Percentiles rank a stretch among this genome's conserved stretches.
Conservation (phyloP, 1,140 invertebrate genomes). For the Cydia pomonella region DNA sequence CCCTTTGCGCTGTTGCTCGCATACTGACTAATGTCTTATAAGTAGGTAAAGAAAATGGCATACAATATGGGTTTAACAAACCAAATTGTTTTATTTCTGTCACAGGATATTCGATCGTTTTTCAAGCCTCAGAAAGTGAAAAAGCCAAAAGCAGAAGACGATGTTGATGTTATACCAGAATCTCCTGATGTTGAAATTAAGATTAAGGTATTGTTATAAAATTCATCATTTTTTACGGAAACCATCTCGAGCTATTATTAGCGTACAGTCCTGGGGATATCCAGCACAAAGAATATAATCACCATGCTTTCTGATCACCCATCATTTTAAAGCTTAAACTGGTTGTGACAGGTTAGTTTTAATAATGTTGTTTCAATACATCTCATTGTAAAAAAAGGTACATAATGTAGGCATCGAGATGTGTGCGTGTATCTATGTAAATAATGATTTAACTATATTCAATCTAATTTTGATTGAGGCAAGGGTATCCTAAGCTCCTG, state of each 20-base stretch:
- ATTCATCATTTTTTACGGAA: neutral
- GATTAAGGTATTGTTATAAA: conserved; percentile 51
- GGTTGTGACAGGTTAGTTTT: no score
- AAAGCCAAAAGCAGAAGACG: conserved; percentile 53
- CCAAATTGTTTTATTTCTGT: neutral
- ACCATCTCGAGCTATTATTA: neutral
- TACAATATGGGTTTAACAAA: neutral
- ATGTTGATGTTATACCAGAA: conserved; percentile 72
- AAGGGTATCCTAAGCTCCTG: no score
- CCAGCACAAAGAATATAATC: no score
- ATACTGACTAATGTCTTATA: neutral
- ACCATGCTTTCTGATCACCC: no score
- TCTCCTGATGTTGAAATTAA: conserved; percentile 64
- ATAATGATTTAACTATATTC: no score
- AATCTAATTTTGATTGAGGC: no score
- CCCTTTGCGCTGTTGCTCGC: neutral
- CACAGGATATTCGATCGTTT: conserved; percentile 79
- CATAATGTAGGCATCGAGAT: no score
- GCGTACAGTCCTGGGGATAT: neutral
- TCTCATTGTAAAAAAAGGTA: no score
- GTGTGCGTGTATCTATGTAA: no score
- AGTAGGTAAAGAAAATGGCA: neutral
- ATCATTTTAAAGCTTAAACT: no score
- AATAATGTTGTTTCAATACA: no score
- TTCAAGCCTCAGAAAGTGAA: conserved; percentile 62